Evolutionary conservation across 2,888 invertebrate genomes (phyloP).

Genomic region (Diarsia dahlii): DNA sequence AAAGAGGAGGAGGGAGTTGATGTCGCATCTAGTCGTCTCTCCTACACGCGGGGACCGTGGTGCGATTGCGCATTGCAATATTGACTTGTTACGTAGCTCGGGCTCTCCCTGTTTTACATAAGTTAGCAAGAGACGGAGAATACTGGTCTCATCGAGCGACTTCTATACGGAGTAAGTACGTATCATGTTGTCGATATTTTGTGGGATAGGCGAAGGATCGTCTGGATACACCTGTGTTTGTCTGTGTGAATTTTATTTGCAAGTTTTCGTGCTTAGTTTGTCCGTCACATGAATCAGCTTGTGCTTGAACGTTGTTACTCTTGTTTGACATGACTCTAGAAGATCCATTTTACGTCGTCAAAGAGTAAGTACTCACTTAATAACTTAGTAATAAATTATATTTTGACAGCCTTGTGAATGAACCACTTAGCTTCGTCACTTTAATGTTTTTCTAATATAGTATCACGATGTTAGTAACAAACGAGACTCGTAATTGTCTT

Average conservation of each 20-base stretch:
- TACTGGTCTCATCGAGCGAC: slow-evolving; percentile 80
- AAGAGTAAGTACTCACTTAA: slow-evolving; percentile 95
- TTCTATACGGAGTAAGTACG: slow-evolving; percentile 79
- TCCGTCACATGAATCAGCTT: slow-evolving; percentile 81
- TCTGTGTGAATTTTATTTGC: slow-evolving; percentile 66
- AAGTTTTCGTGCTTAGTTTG: slow-evolving; percentile 60
- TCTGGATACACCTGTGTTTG: slow-evolving; percentile 74
- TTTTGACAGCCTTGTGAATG: slow-evolving; percentile 34
- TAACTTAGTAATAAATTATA: slow-evolving; percentile 70
- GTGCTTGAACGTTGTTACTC: slow-evolving; percentile 73
- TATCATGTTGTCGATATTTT: slow-evolving; percentile 86
- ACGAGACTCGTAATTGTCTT: background rate
- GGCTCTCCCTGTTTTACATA: slow-evolving; percentile 69
- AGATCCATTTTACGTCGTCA: slow-evolving; percentile 99
- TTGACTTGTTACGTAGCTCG: slow-evolving; percentile 72
- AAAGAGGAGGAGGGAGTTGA: slow-evolving; percentile 64
- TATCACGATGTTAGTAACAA: background rate
- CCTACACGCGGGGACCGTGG: slow-evolving; percentile 53
- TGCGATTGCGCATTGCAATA: slow-evolving; percentile 84
- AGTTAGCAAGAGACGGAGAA: slow-evolving; percentile 86
- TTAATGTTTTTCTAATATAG: background rate
- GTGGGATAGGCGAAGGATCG: slow-evolving; percentile 84
- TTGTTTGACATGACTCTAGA: slow-evolving; percentile 98
- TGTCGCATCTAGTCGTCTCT: slow-evolving; percentile 66
- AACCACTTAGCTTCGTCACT: slow-evolving; percentile 10